phyloP scores from a whole-genome alignment of 2,797 vertebrate genomes.

The Tokudaia tokunoshimensis region DNA sequence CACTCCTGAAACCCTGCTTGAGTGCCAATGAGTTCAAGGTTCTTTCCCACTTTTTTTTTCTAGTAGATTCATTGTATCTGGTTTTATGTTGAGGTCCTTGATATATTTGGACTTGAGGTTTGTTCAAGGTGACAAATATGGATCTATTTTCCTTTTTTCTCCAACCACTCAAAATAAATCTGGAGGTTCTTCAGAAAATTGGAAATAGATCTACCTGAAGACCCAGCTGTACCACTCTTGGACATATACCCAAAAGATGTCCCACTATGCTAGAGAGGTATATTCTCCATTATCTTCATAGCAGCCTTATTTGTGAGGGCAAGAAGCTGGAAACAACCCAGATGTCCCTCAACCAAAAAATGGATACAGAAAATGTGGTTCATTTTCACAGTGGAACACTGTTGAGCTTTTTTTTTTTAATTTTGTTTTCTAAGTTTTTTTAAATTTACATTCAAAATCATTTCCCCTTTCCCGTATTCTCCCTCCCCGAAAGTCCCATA shows the following conservation, averaged over 20 bases:
- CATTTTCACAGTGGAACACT: background rate
- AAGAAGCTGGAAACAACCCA: background rate
- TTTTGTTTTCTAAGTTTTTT: too few relatives aligned
- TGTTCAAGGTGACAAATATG: background rate
- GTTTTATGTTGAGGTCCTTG: background rate
- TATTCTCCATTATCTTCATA: background rate
- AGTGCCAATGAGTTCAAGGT: background rate
- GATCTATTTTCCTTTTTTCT: background rate
- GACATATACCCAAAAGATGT: background rate
- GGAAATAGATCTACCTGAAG: background rate
- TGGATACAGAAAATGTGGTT: background rate
- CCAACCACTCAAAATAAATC: background rate
- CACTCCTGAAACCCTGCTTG: accelerated
- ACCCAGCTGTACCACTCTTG: background rate
- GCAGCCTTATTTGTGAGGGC: background rate
- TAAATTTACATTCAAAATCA: too few relatives aligned
- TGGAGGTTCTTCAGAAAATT: background rate
- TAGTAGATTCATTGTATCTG: background rate
- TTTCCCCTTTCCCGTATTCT: too few relatives aligned
- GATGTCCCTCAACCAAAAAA: background rate
- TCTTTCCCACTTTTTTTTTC: background rate
- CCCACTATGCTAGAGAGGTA: background rate
- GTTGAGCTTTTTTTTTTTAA: too few relatives aligned
- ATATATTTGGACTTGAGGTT: background rate
- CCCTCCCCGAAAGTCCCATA: too few relatives aligned